phyloP scores from a whole-genome alignment of 2,113 vertebrate species.

The Eupsittula cactorum region DNA sequence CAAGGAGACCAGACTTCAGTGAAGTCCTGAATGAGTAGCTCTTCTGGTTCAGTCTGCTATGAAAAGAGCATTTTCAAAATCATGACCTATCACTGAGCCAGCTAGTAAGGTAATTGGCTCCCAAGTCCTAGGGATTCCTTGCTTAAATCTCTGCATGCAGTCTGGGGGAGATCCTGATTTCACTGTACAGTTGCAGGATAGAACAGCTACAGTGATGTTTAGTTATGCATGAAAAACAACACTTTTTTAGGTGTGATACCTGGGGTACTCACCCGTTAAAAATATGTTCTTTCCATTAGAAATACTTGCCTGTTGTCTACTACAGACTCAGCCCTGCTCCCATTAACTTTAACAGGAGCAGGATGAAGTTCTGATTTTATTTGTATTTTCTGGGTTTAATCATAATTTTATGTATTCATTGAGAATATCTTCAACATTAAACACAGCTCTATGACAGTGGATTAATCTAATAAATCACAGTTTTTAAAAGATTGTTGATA shows the following conservation, averaged over 20 bases:
- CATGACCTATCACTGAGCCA: not conserved
- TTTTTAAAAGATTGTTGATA: not conserved
- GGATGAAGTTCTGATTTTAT: not conserved
- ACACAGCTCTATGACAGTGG: not conserved
- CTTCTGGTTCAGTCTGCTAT: not conserved
- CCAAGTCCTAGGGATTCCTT: not conserved
- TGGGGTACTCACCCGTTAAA: not conserved
- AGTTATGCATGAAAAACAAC: not conserved
- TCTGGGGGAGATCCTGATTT: not conserved
- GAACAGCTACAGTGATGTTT: not conserved
- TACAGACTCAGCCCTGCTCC: not conserved
- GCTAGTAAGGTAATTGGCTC: not conserved
- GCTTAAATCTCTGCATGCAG: not conserved
- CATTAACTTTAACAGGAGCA: not conserved
- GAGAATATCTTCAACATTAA: not conserved
- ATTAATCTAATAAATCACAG: not conserved
- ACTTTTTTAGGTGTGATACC: not conserved
- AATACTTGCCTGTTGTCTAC: not conserved
- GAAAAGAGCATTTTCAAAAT: not conserved
- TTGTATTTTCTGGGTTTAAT: not conserved
- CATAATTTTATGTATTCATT: not conserved
- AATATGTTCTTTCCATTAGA: not conserved
- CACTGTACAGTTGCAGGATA: not conserved
- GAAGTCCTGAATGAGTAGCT: not conserved
- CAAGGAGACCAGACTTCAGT: not conserved